Evolutionary conservation across 2,888 invertebrate genomes (phyloP).

Genomic region (Luffia ferchaultella): DNA sequence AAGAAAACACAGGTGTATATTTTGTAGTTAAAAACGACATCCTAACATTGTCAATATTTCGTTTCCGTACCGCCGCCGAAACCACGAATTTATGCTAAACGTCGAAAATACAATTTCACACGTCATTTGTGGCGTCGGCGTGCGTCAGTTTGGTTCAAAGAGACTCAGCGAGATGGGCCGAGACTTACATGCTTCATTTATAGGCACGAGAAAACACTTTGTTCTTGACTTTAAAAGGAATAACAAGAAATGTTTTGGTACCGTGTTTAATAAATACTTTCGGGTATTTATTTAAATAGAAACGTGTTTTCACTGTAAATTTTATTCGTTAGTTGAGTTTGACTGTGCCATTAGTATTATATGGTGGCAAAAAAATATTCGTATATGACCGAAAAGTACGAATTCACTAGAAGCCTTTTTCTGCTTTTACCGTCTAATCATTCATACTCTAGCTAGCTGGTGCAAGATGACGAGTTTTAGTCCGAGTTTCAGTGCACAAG

Average conservation of each 20-base stretch:
- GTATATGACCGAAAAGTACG: no score
- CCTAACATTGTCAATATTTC: neutral
- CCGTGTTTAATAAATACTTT: neutral
- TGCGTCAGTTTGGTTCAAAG: neutral
- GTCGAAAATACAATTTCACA: slow-evolving; percentile 23
- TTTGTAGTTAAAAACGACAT: neutral
- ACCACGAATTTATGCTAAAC: neutral
- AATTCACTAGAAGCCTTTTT: no score
- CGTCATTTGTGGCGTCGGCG: slow-evolving; percentile 22
- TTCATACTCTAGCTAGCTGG: no score
- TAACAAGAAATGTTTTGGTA: neutral
- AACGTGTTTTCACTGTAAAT: no score
- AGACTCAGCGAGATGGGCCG: neutral
- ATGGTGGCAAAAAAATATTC: no score
- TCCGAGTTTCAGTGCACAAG: no score
- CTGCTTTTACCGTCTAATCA: no score
- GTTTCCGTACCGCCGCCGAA: neutral
- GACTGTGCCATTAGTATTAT: no score
- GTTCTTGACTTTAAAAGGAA: neutral
- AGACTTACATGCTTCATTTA: neutral
- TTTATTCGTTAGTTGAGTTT: no score
- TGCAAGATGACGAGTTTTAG: no score
- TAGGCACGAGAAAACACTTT: neutral
- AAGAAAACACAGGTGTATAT: no score
- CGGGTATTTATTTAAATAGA: no score